Evolutionary conservation across 2,888 invertebrate genomes (phyloP).

Genomic region (Furcula furcula): DNA sequence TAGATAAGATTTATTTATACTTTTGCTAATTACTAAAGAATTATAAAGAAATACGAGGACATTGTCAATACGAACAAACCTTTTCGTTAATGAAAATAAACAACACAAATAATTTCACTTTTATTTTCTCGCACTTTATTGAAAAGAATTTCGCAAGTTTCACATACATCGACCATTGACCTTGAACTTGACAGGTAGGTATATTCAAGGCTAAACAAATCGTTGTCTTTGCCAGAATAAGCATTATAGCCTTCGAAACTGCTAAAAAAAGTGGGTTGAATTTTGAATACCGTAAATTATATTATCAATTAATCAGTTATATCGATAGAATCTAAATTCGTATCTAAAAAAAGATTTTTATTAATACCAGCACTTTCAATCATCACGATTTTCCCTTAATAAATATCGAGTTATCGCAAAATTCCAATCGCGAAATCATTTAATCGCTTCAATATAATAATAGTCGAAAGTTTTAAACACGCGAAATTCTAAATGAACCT

Average conservation of each 20-base stretch:
- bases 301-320: background rate
- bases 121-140: background rate
- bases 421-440: conserved; percentile 24
- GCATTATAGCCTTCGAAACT: no score
- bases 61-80: no score
- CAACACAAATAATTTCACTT: conserved; percentile 1
- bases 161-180: conserved; percentile 3
- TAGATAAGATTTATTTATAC: no score
- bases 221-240: no score
- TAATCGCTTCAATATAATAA: conserved; percentile 14
- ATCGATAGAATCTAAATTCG: no score
- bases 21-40: no score
- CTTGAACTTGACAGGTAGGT: conserved; percentile 19
- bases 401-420: conserved; percentile 18
- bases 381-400: conserved; percentile 6
- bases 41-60: no score
- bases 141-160: conserved; percentile 6
- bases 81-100: background rate
- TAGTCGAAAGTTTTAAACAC: conserved; percentile 23
- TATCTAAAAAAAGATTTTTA: no score
- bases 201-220: conserved; percentile 7
- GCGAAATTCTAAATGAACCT: conserved; percentile 12
- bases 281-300: no score
- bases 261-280: no score
- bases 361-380: no score